phyloP scores from a whole-genome alignment of 2,113 vertebrate genomes.

The Vulpes vulpes region DNA sequence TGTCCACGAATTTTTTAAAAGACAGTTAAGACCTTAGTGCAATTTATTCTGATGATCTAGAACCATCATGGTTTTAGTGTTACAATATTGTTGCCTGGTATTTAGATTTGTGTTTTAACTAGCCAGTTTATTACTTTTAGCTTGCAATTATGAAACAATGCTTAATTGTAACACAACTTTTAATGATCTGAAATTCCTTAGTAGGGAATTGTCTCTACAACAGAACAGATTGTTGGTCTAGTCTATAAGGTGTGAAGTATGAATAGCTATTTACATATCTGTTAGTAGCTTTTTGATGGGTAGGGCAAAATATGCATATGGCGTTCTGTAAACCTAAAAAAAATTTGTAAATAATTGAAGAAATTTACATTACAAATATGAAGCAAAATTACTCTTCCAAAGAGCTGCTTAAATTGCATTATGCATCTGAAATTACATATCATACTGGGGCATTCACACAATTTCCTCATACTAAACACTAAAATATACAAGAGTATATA shows the following conservation, averaged over 20 bases:
- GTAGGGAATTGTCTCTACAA: not conserved
- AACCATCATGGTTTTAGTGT: not conserved
- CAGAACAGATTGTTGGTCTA: not conserved
- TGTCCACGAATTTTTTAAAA: slow-evolving; percentile 33
- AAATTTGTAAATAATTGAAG: not conserved
- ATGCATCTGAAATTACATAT: not conserved
- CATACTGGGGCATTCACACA: not conserved
- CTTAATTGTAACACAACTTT: not conserved
- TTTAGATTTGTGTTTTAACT: not conserved
- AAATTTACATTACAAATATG: not conserved
- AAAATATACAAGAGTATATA: not conserved
- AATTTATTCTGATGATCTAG: not conserved
- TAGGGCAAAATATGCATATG: not conserved
- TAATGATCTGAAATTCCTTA: not conserved
- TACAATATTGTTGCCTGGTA: not conserved
- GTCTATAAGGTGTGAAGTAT: not conserved
- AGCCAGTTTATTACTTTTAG: not conserved
- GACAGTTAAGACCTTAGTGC: not conserved
- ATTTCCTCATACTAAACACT: not conserved
- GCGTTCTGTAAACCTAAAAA: not conserved
- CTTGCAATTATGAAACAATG: slow-evolving; percentile 2
- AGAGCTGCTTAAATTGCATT: not conserved
- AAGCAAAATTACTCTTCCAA: slow-evolving; percentile 42
- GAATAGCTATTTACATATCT: not conserved
- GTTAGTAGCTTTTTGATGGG: not conserved